Evolutionary conservation across 2,113 vertebrate species (phyloP).

Genomic region (Natator depressus): DNA sequence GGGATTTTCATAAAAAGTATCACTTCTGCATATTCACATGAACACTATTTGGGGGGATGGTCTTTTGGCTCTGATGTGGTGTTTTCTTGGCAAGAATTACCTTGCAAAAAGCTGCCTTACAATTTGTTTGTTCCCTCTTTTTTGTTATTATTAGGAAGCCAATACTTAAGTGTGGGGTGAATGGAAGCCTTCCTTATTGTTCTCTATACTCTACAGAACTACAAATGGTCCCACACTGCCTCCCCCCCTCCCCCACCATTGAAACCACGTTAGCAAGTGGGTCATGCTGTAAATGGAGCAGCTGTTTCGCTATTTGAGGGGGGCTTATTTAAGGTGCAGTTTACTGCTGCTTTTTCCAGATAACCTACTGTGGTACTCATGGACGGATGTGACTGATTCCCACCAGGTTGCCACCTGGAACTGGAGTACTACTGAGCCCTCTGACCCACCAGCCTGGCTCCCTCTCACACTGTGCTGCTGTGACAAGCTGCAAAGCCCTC

Average conservation of each 20-base stretch:
- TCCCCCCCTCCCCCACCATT: rapidly evolving
- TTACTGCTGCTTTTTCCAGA: neutral
- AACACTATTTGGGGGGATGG: neutral
- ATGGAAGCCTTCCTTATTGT: neutral
- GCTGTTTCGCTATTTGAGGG: neutral
- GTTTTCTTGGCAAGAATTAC: neutral
- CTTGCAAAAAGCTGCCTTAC: neutral
- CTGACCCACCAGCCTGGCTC: too few species aligned
- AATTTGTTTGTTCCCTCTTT: neutral
- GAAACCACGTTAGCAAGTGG: neutral
- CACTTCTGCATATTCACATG: neutral
- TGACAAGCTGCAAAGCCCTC: too few species aligned
- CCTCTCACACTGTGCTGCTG: too few species aligned
- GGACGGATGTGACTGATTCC: too few species aligned
- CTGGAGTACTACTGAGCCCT: too few species aligned
- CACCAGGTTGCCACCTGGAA: too few species aligned
- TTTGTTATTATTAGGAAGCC: neutral
- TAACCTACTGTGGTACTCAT: rapidly evolving
- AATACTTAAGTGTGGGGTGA: neutral
- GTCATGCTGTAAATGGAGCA: neutral
- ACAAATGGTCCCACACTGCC: neutral
- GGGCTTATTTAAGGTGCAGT: neutral
- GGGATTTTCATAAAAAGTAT: neutral
- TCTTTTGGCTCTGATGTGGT: neutral
- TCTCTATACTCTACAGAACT: neutral